phyloP scores from a whole-genome alignment of 2,888 invertebrate genomes.

The Yponomeuta plumbellus region DNA sequence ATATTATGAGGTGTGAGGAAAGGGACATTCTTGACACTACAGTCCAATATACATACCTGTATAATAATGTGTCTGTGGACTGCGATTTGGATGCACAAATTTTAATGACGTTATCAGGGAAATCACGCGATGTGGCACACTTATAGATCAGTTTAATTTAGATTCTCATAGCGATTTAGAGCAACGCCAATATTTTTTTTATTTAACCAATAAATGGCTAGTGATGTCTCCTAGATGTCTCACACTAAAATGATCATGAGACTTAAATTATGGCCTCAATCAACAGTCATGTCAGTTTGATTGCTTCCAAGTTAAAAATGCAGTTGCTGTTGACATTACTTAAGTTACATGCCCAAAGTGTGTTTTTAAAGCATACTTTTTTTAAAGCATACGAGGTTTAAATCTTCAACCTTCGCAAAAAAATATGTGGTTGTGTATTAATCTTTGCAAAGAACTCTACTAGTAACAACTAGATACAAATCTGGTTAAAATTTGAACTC shows the following conservation, averaged over 20 bases:
- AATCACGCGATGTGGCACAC: background rate
- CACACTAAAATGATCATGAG: background rate
- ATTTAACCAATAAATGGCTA: background rate
- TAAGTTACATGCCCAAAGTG: background rate
- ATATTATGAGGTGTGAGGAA: background rate
- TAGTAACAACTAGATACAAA: too few relatives aligned
- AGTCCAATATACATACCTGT: too few relatives aligned
- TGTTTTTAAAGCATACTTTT: too few relatives aligned
- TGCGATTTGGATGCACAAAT: background rate
- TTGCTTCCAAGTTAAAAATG: constrained; percentile 1
- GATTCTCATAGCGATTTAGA: background rate
- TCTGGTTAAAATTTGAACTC: background rate
- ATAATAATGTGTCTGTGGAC: too few relatives aligned
- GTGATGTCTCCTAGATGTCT: too few relatives aligned
- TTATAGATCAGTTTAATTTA: background rate
- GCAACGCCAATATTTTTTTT: background rate
- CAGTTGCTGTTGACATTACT: background rate
- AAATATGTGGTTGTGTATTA: too few relatives aligned
- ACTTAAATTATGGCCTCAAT: constrained; percentile 1
- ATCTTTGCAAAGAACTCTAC: too few relatives aligned
- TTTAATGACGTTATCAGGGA: background rate
- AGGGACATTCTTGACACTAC: background rate
- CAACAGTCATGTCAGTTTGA: background rate
- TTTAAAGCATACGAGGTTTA: too few relatives aligned
- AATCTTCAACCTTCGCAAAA: too few relatives aligned